Evolutionary conservation across 2,888 invertebrate species (phyloP).

Genomic region (Cremastinae sp.): DNA sequence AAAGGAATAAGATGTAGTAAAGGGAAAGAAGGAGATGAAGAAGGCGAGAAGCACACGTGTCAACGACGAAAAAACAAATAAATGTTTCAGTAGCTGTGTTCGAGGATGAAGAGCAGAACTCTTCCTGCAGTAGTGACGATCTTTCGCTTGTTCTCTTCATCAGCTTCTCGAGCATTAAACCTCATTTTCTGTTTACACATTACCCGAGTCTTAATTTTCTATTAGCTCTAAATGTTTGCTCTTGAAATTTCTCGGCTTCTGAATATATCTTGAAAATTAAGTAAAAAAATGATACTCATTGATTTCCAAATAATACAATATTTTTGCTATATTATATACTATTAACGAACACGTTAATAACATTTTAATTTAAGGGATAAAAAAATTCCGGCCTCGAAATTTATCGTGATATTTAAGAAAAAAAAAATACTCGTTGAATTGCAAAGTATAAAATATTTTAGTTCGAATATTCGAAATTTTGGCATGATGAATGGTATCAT

Average conservation of each 20-base stretch:
- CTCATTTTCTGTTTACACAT: constrained; percentile 61
- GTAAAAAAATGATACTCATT: too few species aligned
- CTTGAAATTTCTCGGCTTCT: neutral
- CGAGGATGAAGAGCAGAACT: constrained; percentile 72
- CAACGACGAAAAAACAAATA: constrained; percentile 66
- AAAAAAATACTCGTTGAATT: too few species aligned
- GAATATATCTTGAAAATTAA: too few species aligned
- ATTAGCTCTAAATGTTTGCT: constrained; percentile 3
- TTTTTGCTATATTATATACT: too few species aligned
- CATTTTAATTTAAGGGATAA: too few species aligned
- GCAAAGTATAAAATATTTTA: too few species aligned
- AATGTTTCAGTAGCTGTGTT: constrained; percentile 71
- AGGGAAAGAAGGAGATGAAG: constrained; percentile 25
- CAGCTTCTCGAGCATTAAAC: constrained; percentile 48
- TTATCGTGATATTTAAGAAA: too few species aligned
- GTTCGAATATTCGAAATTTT: too few species aligned
- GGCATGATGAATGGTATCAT: too few species aligned
- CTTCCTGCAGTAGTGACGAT: constrained; percentile 36
- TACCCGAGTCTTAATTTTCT: constrained; percentile 30
- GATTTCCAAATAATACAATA: too few species aligned
- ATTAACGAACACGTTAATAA: too few species aligned
- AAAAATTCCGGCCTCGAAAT: too few species aligned
- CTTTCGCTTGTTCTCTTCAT: constrained; percentile 38
- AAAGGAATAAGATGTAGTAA: constrained; percentile 17
- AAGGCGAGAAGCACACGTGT: constrained; percentile 58